phyloP scores from a whole-genome alignment of 2,797 vertebrate genomes.

The Amblyopsis hoosieri region DNA sequence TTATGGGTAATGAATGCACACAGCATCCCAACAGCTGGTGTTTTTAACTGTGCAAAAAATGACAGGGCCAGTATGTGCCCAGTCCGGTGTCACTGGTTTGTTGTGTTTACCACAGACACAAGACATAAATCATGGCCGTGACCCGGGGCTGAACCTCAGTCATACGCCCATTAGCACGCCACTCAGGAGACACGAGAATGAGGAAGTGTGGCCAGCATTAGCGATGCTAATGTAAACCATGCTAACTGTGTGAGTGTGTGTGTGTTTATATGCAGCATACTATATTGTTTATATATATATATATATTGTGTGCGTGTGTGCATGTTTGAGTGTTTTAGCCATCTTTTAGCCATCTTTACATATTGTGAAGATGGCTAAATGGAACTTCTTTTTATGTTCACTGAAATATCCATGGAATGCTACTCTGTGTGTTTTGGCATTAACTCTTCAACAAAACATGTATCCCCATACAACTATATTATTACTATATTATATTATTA shows the following conservation, averaged over 20 bases:
- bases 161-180: slow-evolving; percentile 23
- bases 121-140: slow-evolving; percentile 48
- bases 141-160: slow-evolving; percentile 36
- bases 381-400: too few relatives aligned
- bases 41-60: slow-evolving; percentile 42
- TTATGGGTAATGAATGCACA: slow-evolving; percentile 59
- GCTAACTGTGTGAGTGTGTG: slow-evolving; percentile 13
- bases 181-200: slow-evolving; percentile 1
- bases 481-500: too few relatives aligned
- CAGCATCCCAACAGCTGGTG: slow-evolving; percentile 48
- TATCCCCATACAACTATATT: too few relatives aligned
- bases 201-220: slow-evolving; percentile 43
- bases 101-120: slow-evolving; percentile 41
- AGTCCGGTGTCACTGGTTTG: slow-evolving; percentile 24
- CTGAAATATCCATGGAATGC: too few relatives aligned
- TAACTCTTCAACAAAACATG: too few relatives aligned
- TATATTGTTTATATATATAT: too few relatives aligned
- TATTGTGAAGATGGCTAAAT: too few relatives aligned
- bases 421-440: too few relatives aligned
- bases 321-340: too few relatives aligned
- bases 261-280: not conserved
- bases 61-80: slow-evolving; percentile 16
- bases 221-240: slow-evolving; percentile 21
- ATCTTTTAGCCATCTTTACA: too few relatives aligned
- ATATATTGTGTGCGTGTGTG: too few relatives aligned